phyloP scores from a whole-genome alignment of 2,888 invertebrate genomes.

The Heliothis peltigera region DNA sequence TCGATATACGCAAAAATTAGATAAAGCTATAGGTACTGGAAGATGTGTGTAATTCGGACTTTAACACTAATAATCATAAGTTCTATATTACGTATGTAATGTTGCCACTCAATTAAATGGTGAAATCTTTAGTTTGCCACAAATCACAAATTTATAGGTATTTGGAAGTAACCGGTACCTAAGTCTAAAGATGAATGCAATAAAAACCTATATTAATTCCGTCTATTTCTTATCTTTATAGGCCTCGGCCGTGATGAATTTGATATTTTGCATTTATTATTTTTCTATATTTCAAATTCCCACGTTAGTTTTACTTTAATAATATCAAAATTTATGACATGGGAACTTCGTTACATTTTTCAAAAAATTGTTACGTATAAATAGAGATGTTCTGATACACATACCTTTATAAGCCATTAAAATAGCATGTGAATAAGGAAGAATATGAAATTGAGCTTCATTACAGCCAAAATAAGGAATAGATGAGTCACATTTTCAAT shows the following conservation, averaged over 20 bases:
- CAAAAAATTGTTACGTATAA: constrained; percentile 53
- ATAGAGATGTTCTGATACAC: constrained; percentile 50
- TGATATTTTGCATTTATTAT: constrained; percentile 28
- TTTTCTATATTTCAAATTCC: constrained; percentile 26
- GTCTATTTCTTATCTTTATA: constrained; percentile 44
- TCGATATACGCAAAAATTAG: constrained; percentile 11
- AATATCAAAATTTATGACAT: constrained; percentile 56
- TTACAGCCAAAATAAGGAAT: constrained; percentile 59
- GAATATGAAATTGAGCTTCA: constrained; percentile 63
- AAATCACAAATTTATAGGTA: constrained; percentile 10
- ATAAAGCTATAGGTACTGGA: not conserved
- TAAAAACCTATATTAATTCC: constrained; percentile 28
- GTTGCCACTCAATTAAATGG: constrained; percentile 18
- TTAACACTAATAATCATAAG: constrained; percentile 6
- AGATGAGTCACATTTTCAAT: constrained; percentile 49
- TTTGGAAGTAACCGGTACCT: constrained; percentile 38
- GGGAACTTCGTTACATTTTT: constrained; percentile 57
- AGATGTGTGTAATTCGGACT: not conserved
- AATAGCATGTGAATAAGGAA: constrained; percentile 61
- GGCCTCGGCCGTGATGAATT: constrained; percentile 47
- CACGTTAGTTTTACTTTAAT: constrained; percentile 21
- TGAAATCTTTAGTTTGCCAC: constrained; percentile 15
- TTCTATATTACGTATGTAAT: not conserved
- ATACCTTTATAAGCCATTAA: constrained; percentile 54
- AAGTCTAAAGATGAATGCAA: constrained; percentile 38